These are phyloP conservation scores for Carettochelys insculpta DNA, from an alignment of 2,113 vertebrate genomes.

Conservation along the genomic window DNA sequence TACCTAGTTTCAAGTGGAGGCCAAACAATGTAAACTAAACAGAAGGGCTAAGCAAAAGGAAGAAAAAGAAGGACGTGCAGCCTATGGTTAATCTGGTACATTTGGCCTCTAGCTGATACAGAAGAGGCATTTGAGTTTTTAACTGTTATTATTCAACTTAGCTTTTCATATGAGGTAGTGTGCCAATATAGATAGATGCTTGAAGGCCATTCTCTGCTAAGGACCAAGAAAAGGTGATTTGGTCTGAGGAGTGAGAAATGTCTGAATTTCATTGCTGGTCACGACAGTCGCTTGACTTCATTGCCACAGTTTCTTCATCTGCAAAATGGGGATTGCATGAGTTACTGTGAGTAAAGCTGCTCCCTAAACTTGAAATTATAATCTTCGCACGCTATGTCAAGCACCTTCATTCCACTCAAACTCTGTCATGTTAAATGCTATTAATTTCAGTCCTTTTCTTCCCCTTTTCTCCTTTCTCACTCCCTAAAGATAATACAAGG, in stretches of 20 bases:
- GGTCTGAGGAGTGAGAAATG: background rate
- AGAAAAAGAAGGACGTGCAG: background rate
- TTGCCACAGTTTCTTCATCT: background rate
- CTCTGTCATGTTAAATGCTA: background rate
- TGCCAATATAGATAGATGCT: background rate
- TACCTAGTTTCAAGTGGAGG: background rate
- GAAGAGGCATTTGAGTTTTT: background rate
- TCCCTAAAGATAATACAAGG: background rate
- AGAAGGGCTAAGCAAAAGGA: background rate
- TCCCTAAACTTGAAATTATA: background rate
- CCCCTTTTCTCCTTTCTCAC: background rate
- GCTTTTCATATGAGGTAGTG: slow-evolving; percentile 8
- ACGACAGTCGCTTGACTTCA: background rate
- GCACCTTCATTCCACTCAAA: background rate
- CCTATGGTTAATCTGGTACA: background rate
- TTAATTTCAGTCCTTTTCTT: background rate
- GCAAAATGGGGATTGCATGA: background rate
- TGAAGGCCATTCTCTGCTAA: slow-evolving; percentile 8
- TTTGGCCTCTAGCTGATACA: background rate
- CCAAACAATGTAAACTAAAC: background rate
- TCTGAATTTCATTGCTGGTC: background rate
- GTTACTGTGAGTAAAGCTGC: background rate
- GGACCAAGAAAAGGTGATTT: background rate
- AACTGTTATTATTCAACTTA: background rate
- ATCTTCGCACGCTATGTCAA: background rate